phyloP scores from a whole-genome alignment of 2,113 vertebrate species.

The Ia io region DNA sequence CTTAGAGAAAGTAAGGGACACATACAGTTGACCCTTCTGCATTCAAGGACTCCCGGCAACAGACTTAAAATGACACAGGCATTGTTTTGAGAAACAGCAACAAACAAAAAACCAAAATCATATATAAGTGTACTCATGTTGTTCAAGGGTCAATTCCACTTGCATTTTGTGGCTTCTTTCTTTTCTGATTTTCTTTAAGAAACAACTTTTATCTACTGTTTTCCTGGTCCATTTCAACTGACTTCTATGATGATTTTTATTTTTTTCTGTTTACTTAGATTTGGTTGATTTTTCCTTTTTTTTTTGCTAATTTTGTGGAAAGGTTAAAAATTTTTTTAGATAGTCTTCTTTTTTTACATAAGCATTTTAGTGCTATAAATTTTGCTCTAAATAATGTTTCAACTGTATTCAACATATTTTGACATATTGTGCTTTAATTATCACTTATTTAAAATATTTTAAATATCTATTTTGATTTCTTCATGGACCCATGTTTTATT shows the following conservation, averaged over 20 bases:
- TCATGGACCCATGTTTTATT: too few species aligned
- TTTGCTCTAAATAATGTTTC: neutral
- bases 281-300: neutral
- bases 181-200: neutral
- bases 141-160: neutral
- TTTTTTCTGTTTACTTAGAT: neutral
- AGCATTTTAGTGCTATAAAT: too few species aligned
- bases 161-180: neutral
- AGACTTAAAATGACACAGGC: neutral
- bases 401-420: neutral
- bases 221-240: neutral
- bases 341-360: neutral
- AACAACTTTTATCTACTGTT: neutral
- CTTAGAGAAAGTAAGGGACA: neutral
- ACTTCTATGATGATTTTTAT: neutral
- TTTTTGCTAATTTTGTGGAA: neutral
- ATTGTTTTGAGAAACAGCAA: neutral
- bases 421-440: neutral
- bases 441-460: neutral
- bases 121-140: neutral
- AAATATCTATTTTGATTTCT: too few species aligned
- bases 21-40: neutral
- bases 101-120: neutral
- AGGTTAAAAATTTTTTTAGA: too few species aligned
- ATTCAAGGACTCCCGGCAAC: neutral